A percentile compares a stretch with the other conserved stretches of the same genome.
phyloP scores from a whole-genome alignment of 2,888 invertebrate genomes.

The Apodemia zela region DNA sequence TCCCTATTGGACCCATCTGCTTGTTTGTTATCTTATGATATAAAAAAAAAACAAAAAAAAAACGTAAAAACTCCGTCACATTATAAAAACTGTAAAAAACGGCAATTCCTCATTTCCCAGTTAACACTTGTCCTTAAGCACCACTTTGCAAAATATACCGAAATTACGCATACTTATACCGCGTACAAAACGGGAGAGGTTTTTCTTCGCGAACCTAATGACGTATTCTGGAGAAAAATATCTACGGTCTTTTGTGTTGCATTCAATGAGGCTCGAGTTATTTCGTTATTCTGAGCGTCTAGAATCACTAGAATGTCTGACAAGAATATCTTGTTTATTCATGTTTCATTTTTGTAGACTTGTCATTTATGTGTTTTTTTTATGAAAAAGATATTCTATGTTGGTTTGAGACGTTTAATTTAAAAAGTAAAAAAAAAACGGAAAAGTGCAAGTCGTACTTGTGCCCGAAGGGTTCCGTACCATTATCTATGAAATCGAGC shows the following conservation, averaged over 20 bases:
- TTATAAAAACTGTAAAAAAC: neutral
- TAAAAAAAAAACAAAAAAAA: too few relatives aligned
- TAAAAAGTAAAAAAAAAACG: too few relatives aligned
- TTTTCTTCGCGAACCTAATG: slow-evolving; percentile 11
- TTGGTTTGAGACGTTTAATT: too few relatives aligned
- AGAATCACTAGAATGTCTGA: slow-evolving; percentile 1
- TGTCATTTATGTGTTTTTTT: neutral
- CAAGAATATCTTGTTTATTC: slow-evolving; percentile 4
- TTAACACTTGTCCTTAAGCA: slow-evolving; percentile 1
- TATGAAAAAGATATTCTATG: too few relatives aligned
- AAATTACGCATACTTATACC: neutral
- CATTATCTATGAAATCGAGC: too few relatives aligned
- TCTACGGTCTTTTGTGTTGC: neutral
- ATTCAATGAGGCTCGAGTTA: slow-evolving; percentile 1
- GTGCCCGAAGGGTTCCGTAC: too few relatives aligned
- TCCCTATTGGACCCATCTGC: too few relatives aligned
- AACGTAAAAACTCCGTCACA: neutral
- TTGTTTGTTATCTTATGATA: too few relatives aligned
- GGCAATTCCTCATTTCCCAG: neutral
- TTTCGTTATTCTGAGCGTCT: slow-evolving; percentile 3
- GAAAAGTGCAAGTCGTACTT: too few relatives aligned
- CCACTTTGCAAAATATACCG: slow-evolving; percentile 1
- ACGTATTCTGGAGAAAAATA: slow-evolving; percentile 12
- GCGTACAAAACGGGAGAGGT: slow-evolving; percentile 7
- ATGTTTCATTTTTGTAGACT: neutral